These are phyloP conservation scores for Pygocentrus nattereri DNA, from an alignment of 2,797 vertebrate species.

Conservation along the genomic window DNA sequence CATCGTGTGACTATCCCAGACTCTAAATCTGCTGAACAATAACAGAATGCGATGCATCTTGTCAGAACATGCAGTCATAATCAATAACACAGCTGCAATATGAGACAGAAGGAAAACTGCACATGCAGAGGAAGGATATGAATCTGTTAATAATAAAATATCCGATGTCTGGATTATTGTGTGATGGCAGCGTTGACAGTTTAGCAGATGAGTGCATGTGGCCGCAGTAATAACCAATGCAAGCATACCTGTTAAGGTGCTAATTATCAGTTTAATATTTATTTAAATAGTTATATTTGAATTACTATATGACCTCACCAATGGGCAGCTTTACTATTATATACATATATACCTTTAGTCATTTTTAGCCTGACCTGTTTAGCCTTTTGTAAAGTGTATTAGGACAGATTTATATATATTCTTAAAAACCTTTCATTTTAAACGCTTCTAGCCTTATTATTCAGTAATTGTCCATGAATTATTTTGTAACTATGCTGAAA, in stretches of 20 bases:
- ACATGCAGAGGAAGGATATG: neutral
- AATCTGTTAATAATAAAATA: neutral
- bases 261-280: no score
- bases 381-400: no score
- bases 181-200: slow-evolving; percentile 7
- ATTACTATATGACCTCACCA: no score
- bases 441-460: no score
- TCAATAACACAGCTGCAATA: neutral
- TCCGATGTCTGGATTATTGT: neutral
- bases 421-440: no score
- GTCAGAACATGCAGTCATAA: slow-evolving; percentile 2
- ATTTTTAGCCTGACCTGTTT: no score
- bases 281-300: no score
- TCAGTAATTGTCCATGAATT: no score
- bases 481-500: no score
- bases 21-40: neutral
- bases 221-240: neutral
- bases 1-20: neutral
- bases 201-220: neutral
- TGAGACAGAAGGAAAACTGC: neutral
- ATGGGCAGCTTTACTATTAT: no score
- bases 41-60: neutral
- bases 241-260: neutral
- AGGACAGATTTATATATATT: no score
- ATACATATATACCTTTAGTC: no score